Percentiles rank a stretch among this genome's conserved stretches.
These are phyloP conservation scores for Diaperis boleti DNA, from an alignment of 2,888 invertebrate genomes.

Conservation along the genomic window DNA sequence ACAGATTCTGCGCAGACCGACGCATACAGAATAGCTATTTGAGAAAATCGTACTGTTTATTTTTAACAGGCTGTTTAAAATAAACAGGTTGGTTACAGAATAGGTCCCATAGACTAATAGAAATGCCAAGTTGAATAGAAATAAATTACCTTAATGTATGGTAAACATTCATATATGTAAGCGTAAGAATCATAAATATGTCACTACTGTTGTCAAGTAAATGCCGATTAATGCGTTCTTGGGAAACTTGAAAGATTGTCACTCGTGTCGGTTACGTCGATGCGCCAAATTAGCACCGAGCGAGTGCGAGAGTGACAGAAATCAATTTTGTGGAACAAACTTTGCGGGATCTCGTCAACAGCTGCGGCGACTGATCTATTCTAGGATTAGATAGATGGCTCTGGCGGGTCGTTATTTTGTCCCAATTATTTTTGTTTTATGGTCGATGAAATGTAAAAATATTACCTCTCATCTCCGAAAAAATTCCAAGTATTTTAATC, in stretches of 20 bases:
- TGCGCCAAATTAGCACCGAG: neutral
- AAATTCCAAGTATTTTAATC: constrained; percentile 43
- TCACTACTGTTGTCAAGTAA: constrained; percentile 67
- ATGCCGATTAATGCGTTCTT: constrained; percentile 68
- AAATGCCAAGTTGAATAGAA: constrained; percentile 66
- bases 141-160: constrained; percentile 68
- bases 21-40: too few relatives aligned
- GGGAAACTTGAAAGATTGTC: constrained; percentile 62
- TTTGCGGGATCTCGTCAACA: constrained; percentile 52
- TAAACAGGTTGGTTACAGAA: too few relatives aligned
- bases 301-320: constrained; percentile 18
- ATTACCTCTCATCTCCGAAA: constrained; percentile 52
- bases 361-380: constrained; percentile 62
- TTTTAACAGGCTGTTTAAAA: too few relatives aligned
- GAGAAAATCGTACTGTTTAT: too few relatives aligned
- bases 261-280: constrained; percentile 55
- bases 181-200: constrained; percentile 67
- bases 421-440: constrained; percentile 64
- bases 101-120: constrained; percentile 67
- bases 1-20: too few relatives aligned
- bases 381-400: constrained; percentile 61
- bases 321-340: constrained; percentile 21
- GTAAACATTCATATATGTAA: constrained; percentile 67
- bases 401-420: constrained; percentile 61
- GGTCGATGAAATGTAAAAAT: constrained; percentile 61